These are phyloP conservation scores for Diabrotica virgifera DNA, from an alignment of 1,140 invertebrate species.

Conservation along the genomic window DNA sequence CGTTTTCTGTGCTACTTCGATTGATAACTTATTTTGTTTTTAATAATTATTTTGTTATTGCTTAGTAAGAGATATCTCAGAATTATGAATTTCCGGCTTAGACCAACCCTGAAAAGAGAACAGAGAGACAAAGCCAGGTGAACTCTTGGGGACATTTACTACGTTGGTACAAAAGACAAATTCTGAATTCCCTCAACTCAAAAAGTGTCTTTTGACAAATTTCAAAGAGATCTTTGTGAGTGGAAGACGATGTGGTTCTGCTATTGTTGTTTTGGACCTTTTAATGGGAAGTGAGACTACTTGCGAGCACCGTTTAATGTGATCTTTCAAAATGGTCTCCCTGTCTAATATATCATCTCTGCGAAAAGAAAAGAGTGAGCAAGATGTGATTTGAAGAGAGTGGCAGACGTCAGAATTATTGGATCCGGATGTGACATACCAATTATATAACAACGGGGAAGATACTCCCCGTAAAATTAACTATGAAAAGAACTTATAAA, in stretches of 20 bases:
- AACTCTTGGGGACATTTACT: conserved; percentile 21
- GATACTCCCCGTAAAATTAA: neutral
- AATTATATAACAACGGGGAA: neutral
- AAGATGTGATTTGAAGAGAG: neutral
- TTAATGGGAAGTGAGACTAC: conserved; percentile 8
- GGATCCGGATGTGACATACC: conserved; percentile 1
- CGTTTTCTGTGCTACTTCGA: no score
- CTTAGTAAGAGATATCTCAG: no score
- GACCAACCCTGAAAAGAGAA: neutral
- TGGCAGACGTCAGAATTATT: conserved; percentile 9
- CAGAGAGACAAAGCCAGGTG: conserved; percentile 23
- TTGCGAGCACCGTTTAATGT: conserved; percentile 3
- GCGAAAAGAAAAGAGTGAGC: neutral
- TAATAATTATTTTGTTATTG: no score
- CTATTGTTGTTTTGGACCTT: conserved; percentile 9
- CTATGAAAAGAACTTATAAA: neutral
- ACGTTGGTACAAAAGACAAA: conserved; percentile 23
- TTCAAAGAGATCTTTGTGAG: conserved; percentile 8
- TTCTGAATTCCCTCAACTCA: conserved; percentile 14
- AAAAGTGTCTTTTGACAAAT: conserved; percentile 27
- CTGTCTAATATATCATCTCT: neutral
- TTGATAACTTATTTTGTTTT: no score
- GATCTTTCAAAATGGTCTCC: neutral
- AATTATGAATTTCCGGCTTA: no score
- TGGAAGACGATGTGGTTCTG: conserved; percentile 14